Evolutionary conservation across 2,797 vertebrate species (phyloP).

Genomic region (Todus mexicanus): DNA sequence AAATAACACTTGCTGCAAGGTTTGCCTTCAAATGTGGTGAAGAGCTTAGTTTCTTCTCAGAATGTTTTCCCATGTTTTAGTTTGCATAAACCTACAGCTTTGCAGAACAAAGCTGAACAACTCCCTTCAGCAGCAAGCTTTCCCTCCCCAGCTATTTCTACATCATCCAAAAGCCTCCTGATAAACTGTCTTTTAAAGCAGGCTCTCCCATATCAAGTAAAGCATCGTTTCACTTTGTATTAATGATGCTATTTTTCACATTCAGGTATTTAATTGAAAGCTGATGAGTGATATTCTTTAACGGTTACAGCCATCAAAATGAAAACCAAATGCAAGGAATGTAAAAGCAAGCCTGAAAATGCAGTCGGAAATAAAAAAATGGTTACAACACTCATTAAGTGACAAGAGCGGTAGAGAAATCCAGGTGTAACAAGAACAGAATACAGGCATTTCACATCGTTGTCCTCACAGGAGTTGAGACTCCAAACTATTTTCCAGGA

Average conservation of each 20-base stretch:
- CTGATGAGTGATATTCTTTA: conserved; percentile 44
- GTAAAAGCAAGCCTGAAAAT: conserved; percentile 17
- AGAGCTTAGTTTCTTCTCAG: background rate
- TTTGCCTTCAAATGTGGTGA: background rate
- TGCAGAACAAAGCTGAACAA: background rate
- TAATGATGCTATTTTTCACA: conserved; percentile 15
- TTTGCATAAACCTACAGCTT: background rate
- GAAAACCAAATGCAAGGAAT: background rate
- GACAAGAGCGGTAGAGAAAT: background rate
- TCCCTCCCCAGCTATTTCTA: background rate
- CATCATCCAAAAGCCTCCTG: background rate
- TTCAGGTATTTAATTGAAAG: conserved; percentile 35
- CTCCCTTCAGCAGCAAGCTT: background rate
- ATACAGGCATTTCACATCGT: background rate
- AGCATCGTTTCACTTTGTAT: background rate
- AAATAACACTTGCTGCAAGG: background rate
- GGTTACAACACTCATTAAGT: background rate
- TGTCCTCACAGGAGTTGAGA: background rate
- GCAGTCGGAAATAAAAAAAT: background rate
- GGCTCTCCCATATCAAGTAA: background rate
- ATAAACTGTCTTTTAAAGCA: background rate
- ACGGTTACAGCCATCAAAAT: conserved; percentile 18
- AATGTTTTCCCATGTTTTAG: background rate
- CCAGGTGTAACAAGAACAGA: background rate
- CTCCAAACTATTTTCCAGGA: background rate